Base-by-base conservation (phyloP, 2,113 vertebrate genomes). In the Chloroceryle aenea region DNA sequence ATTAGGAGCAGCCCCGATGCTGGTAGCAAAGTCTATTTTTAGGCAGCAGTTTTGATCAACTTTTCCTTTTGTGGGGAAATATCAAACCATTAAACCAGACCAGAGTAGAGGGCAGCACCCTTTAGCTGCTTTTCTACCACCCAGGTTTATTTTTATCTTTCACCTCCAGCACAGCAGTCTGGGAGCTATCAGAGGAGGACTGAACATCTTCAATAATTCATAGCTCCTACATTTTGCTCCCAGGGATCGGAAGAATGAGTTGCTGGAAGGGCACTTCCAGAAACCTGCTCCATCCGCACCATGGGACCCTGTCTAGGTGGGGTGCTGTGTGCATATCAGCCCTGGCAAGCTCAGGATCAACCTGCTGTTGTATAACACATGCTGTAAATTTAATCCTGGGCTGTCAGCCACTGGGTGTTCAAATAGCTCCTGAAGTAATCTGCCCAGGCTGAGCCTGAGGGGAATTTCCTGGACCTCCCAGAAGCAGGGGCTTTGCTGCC, bases 331-430 rank as follows among this genome's bases (percentile, higher is more conserved):
- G 43, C 2, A 0, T 48, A 53, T 34, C 78, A 5, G 0, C 26
- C 50, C 6, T 19, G 16, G 56, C 43, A 19, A 1, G 2, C 56
- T 61, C 0, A 0, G n/a, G 21, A 47, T 18, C 1, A 10, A 56
- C 22, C 30, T 27, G 0, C 34, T 38, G n/a, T 6, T 21, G 10
- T 10, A 27, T 53, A 68, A 43, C 42, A 38, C 36, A 2, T 38
- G 43, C 36, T 3, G 5, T 55, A 25, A 76, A 48, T 40, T 86
- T 56, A 40, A 61, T 29, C 30, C 48, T 3, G 2, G 15, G 58
- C 21, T 45, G 36, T 22, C 2, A 3, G n/a, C 52, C 29, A 12
- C 2, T 58, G 4, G 3, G 11, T 77, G 43, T n/a, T 66, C 56
- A 53, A 17, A 55, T 29, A 45, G 61, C 27, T 89, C 72, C 66